Conservation (phyloP, 2,113 vertebrate species). For the Nipponia nippon region DNA sequence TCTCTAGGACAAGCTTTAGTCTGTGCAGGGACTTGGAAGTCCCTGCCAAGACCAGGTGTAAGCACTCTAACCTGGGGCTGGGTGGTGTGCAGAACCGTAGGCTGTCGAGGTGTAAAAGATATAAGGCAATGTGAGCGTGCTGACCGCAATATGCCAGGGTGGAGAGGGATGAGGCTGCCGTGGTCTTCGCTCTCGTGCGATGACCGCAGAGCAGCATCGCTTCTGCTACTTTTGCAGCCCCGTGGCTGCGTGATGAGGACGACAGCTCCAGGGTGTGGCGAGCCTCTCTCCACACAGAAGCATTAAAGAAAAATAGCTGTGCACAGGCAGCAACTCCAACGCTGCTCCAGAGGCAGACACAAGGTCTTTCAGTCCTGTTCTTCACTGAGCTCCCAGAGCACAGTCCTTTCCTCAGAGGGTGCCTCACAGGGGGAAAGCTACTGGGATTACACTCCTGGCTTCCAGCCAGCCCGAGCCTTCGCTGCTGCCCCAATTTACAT, state of each 20-base stretch:
- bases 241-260: accelerated
- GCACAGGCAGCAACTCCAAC: background rate
- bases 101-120: background rate
- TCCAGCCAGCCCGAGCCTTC: background rate
- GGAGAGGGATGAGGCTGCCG: accelerated
- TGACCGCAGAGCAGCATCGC: accelerated
- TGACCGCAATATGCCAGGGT: accelerated
- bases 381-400: background rate
- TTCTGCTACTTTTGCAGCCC: background rate
- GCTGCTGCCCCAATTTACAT: background rate
- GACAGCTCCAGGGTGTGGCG: background rate
- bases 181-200: accelerated
- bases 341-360: accelerated
- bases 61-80: background rate
- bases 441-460: background rate
- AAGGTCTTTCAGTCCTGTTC: background rate
- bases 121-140: accelerated
- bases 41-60: background rate
- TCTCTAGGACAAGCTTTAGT: background rate
- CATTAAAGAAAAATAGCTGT: background rate
- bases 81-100: background rate
- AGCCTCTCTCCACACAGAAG: background rate
- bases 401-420: background rate
- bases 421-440: background rate
- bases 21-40: background rate